Percentiles rank a stretch among this genome's conserved stretches.
Evolutionary conservation across 2,113 vertebrate genomes (phyloP).

Genomic region (Sterrhoptilus dennistouni): DNA sequence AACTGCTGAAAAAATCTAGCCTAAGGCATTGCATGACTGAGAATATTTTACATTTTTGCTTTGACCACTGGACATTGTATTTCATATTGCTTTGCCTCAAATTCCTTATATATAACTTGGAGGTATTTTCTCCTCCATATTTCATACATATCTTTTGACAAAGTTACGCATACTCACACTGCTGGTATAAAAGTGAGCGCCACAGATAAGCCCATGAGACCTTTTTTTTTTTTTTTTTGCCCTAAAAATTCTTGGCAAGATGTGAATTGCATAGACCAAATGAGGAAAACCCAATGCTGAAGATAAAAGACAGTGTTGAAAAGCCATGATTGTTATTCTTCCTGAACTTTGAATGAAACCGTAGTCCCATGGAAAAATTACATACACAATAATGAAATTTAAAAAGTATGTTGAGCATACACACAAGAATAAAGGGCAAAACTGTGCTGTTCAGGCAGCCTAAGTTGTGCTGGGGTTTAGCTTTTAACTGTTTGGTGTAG

Average conservation of each 20-base stretch:
- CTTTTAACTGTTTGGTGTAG: background rate
- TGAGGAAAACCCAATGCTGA: background rate
- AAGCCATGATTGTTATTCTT: background rate
- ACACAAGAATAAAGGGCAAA: background rate
- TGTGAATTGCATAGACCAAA: background rate
- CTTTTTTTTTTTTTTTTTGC: background rate
- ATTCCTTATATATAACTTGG: background rate
- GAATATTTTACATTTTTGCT: background rate
- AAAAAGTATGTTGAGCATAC: background rate
- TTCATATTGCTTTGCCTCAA: background rate
- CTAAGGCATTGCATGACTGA: background rate
- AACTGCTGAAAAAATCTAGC: background rate
- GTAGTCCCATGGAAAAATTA: background rate
- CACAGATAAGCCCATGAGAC: background rate
- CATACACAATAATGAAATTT: background rate
- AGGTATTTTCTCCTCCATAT: background rate
- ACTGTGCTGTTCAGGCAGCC: background rate
- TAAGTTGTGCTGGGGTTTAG: background rate
- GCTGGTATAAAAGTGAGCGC: background rate
- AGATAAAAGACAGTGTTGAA: background rate
- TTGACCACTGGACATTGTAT: background rate
- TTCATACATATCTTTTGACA: background rate
- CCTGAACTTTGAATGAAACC: background rate
- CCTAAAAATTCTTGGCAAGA: background rate
- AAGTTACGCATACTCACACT: background rate